These are phyloP conservation scores for Rhynchopsitta pachyrhyncha DNA, from an alignment of 2,113 vertebrate genomes.

Conservation along the genomic window DNA sequence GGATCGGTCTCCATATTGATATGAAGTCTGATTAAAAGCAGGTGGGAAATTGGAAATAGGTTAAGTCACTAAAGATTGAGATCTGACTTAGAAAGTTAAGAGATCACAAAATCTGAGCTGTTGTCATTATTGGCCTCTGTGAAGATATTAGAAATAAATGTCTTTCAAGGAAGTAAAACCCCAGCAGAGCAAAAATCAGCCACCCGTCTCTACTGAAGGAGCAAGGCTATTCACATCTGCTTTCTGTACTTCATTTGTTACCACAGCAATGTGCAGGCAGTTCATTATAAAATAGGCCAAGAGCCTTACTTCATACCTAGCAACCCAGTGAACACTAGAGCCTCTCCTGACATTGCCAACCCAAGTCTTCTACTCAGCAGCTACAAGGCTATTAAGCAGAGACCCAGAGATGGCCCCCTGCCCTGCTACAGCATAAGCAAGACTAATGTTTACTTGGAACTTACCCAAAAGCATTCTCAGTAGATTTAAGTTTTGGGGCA, in stretches of 20 bases:
- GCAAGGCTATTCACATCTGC: background rate
- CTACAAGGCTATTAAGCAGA: background rate
- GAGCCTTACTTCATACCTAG: background rate
- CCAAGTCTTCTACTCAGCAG: background rate
- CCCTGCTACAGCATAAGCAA: background rate
- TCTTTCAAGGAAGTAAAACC: background rate
- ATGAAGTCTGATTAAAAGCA: background rate
- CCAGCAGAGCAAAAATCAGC: background rate
- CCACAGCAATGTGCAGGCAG: background rate
- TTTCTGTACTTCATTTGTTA: background rate
- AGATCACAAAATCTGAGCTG: background rate
- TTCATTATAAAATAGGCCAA: rapidly evolving
- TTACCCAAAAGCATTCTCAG: conserved; percentile 90
- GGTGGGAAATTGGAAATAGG: background rate
- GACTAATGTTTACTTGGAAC: background rate
- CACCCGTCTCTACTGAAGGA: background rate
- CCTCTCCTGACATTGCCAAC: background rate
- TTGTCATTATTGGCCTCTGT: background rate
- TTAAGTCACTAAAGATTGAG: background rate
- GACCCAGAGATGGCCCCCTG: background rate
- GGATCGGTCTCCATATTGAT: background rate
- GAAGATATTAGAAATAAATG: background rate
- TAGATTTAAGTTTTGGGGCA: conserved; percentile 83
- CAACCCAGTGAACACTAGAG: background rate
- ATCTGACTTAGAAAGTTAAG: background rate